These are phyloP conservation scores for human DNA, from an alignment of 2,113 vertebrate species.

Conservation along the genomic window GRCh38 chr12:6764501-6765000, in stretches of 20 bases:
- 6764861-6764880: conserved; percentile 44
- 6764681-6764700: not conserved
- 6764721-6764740: conserved; percentile 36
- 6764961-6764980: not conserved
- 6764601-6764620: conserved; percentile 40
- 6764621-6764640: not conserved
- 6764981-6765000: not conserved
- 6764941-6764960: not conserved
- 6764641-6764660: conserved; percentile 44
- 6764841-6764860: conserved; percentile 33
- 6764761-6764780: conserved; percentile 44
- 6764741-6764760: conserved; percentile 49
- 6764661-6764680: not conserved
- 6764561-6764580: conserved; percentile 77
- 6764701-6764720: not conserved
- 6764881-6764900: conserved; percentile 40
- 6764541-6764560: conserved; percentile 79
- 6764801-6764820: conserved; percentile 36
- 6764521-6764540: conserved; percentile 78
- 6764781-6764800: conserved; percentile 52
- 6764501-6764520: conserved; percentile 76
- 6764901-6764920: conserved; percentile 37
- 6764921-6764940: not conserved
- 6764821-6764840: conserved; percentile 42
- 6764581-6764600: conserved; percentile 63